Evolutionary conservation across 1,140 invertebrate species (phyloP).

Genomic region (Papilio helenus): DNA sequence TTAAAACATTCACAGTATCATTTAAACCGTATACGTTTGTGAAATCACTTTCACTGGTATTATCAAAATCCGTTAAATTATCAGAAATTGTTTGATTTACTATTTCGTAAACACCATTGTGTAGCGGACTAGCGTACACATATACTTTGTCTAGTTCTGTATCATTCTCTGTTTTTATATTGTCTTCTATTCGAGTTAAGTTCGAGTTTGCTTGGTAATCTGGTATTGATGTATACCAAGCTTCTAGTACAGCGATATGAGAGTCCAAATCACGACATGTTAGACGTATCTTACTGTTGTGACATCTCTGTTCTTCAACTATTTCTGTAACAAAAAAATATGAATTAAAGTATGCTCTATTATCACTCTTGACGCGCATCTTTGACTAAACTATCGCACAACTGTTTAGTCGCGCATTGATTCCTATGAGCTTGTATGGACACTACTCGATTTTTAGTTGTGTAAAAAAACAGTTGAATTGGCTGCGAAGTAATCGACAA

Average conservation of each 20-base stretch:
- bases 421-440: too few species aligned
- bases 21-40: slow-evolving; percentile 52
- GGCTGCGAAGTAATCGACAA: too few species aligned
- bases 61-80: slow-evolving; percentile 50
- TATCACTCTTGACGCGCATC: neutral
- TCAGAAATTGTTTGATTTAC: slow-evolving; percentile 65
- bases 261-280: slow-evolving; percentile 81
- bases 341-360: neutral
- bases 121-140: slow-evolving; percentile 73
- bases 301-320: slow-evolving; percentile 81
- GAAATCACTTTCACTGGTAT: slow-evolving; percentile 51
- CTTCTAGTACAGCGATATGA: slow-evolving; percentile 81
- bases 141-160: slow-evolving; percentile 70
- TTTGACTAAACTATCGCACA: neutral
- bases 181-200: slow-evolving; percentile 52
- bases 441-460: too few species aligned
- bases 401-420: too few species aligned
- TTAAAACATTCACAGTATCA: slow-evolving; percentile 55
- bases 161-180: slow-evolving; percentile 67
- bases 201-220: slow-evolving; percentile 58
- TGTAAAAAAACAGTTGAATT: too few species aligned
- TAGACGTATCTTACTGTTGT: slow-evolving; percentile 78
- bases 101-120: slow-evolving; percentile 73
- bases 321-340: slow-evolving; percentile 77
- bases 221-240: slow-evolving; percentile 75